Base-by-base conservation (phyloP, 2,888 invertebrate genomes). In the Crematogaster levior region DNA sequence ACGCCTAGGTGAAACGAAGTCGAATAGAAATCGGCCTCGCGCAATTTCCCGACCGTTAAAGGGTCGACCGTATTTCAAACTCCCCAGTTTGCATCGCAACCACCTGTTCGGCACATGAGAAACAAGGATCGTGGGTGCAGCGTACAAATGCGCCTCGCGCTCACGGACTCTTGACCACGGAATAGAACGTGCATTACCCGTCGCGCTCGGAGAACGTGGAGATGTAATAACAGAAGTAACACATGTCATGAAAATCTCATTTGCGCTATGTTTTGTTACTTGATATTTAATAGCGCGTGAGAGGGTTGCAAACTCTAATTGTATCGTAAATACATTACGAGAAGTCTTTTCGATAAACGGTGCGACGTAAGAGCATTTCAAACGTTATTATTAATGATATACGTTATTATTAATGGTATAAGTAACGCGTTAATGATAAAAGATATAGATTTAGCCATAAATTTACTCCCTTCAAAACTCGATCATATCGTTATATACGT, bases 81-180 rank as follows among this genome's bases (percentile, higher is more conserved):
- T 84, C 58, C 27, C 48, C 58, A 6, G 24, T 30, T 68, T 40
- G 56, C 37, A 15, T 48, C 53, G 40, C 82, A 30, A 73, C 82
- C 85, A 85, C 85, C 85, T 85, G 85, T 85, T 85, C 66, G 85
- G 61, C 51, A 46, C 65, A 1, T 53, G 56, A 75, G 56, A 74
- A 63, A 65, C 75, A 56, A 81, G 60, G 40, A 61, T 53, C 65
- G 46, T 27, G 21, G 40, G 24, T 61, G 53, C 43, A 18, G 37
- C 51, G n/a, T n/a, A n/a, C 24, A 30, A 43, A 15, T 43, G 30
- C 73, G 61, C n/a, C n/a, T 46, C 63, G 61, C 61, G 40, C 27
- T 72, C 56, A 58, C 30, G 21, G 46, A 63, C 24, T 40, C 37
- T n/a, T n/a, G 37, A 9, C 15, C 12, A 7, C 12, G 51, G 18